Conservation (phyloP, 1,140 invertebrate genomes). For the Zaprionus tsacasi region DNA sequence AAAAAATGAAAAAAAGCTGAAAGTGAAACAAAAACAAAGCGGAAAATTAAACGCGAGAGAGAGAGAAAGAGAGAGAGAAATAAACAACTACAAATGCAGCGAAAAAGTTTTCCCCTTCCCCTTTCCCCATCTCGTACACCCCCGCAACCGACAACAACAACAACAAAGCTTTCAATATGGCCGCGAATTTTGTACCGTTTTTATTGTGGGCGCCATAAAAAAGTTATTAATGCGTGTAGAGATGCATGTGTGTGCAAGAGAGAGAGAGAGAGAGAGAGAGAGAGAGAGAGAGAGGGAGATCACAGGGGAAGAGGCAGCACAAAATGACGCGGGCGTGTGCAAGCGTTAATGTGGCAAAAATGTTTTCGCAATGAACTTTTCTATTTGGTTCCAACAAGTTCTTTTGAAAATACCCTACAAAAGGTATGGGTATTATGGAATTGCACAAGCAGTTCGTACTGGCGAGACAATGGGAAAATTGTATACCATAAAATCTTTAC, state of each 20-base stretch:
- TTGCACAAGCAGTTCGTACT: neutral
- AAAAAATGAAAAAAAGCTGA: conserved; percentile 22
- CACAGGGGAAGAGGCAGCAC: conserved; percentile 9
- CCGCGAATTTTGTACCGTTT: conserved; percentile 76
- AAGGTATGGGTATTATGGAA: neutral
- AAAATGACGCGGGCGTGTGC: conserved; percentile 76
- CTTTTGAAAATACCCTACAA: conserved; percentile 5
- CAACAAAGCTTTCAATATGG: conserved; percentile 62
- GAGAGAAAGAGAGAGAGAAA: neutral
- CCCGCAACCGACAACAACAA: neutral
- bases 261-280: neutral
- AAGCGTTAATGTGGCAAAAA: conserved; percentile 82
- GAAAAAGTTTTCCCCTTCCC: conserved; percentile 44
- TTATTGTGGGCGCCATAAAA: conserved; percentile 76
- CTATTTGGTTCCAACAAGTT: conserved; percentile 45
- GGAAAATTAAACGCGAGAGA: neutral
- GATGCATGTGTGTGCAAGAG: neutral
- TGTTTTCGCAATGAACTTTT: conserved; percentile 65
- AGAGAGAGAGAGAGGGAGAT: conserved; percentile 27
- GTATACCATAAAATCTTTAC: no score
- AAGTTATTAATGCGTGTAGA: conserved; percentile 68
- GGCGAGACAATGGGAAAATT: neutral
- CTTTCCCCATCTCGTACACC: conserved; percentile 28
- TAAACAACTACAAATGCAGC: conserved; percentile 40
- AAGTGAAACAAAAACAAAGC: conserved; percentile 1